Base-by-base conservation (phyloP, 2,797 vertebrate genomes). In the Myotis daubentonii region DNA sequence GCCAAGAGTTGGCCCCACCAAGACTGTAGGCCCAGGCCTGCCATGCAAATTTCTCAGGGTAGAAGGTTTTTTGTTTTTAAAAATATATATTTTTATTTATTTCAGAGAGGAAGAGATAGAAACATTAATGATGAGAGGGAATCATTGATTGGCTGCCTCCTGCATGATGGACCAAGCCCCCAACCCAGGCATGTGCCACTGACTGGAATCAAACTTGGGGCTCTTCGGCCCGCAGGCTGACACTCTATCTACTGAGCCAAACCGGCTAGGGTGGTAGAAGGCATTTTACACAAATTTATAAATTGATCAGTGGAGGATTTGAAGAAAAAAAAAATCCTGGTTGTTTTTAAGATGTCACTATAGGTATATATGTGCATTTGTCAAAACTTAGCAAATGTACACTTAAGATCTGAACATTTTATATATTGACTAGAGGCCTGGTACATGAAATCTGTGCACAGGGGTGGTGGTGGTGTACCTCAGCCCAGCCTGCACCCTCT, bases 361-460 rank as follows among this genome's bases (percentile, higher is more conserved):
- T 65, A 91, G 22, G 62, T 78, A 6, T 55, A 78, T 78, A 5
- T 68, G 74, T 65, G 44, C 25, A 51, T 55, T 71, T 87, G 23
- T 89, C 38, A 94, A 95, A 91, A 89, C 6, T 49, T 28, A 92
- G 60, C 38, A 90, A 90, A 79, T 79, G 28, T 68, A 80, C 10
- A 81, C 22, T 86, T 65, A 47, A 49, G 70, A 89, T 85, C 15
- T 93, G 30, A 91, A n/a, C 44, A 66, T 22, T 94, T 6, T 44
- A 87, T 49, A 15, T 72, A 93, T 15, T 33, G 23, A 47, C 12
- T 47, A 47, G 47, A 47, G 47, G 47, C 47, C 47, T 1, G 3
- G 47, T 13, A 2, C 47, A 47, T 47, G 47, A 47, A 47, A 13
- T 47, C 13, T 47, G 47, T 47, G 47, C 47, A 15, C 47, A 1